Base-by-base conservation (phyloP, 2,797 vertebrate genomes). In the Myotis findleyi region DNA sequence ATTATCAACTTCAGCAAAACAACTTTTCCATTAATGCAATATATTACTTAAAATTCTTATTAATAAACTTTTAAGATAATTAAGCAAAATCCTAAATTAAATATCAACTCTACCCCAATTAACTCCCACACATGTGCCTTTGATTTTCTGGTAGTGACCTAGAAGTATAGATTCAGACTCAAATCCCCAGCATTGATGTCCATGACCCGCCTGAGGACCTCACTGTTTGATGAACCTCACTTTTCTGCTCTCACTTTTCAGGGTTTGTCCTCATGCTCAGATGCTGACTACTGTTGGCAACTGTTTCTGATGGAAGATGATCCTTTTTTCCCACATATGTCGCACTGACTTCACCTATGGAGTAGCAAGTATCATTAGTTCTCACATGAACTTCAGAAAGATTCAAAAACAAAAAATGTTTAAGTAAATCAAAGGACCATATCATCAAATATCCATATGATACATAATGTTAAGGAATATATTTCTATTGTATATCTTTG, bases 1-100 rank as follows among this genome's bases (percentile, higher is more conserved):
- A 88, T 79, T 33, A 89, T 73, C 21, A 59, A 73, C 59, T 90
- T 89, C 25, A 79, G 36, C n/a, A 89, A 89, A 89, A 92, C 25
- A 88, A 89, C 7, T n/a, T 79, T 94, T 93, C 51, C 33, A 80
- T 62, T 81, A 69, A 73, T 4, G 93, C 30, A 79, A 57, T 87
- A 51, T 7, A 57, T 71, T 77, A 90, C 69, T 89, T 87, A 47
- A 79, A 79, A 94, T 80, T 10, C 13, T 72, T 68, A 57, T 68
- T 73, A 77, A 62, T 75, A 75, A 79, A 38, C 62, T 66, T 57
- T 75, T 36, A 87, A 87, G 21, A 72, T 47, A 80, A 51, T 93
- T 94, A 75, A 68, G 21, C 21, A 83, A 82, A 82, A 79, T n/a
- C 14, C 9, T 18, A 53, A 84, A 69, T 84, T 89, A 94, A 18